Base-by-base conservation (phyloP, 2,113 vertebrate species). In the Cettia cetti region DNA sequence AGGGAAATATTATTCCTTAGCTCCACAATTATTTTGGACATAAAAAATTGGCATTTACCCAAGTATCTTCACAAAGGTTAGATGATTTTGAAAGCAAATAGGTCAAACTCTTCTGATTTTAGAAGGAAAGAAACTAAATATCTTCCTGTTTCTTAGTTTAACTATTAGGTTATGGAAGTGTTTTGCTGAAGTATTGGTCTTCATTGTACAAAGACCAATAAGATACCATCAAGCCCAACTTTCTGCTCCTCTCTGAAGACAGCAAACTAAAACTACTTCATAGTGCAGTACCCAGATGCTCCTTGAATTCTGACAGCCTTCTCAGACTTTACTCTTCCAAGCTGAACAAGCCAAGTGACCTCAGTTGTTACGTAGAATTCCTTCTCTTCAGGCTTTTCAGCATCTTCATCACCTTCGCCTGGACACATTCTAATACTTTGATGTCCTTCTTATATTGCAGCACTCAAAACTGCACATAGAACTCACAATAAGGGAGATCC, bases 391-490 rank as follows among this genome's bases (percentile, higher is more conserved):
- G 2, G 17, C 2, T 35, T 82, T 80, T 33, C n/a, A 40, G 4
- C 8, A 15, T 28, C 12, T 66, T 84, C 3, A 9, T 60, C 2
- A 5, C 4, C 3, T 0, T 65, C 1, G 6, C 60, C 4, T 78
- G 27, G 9, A n/a, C 10, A n/a, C 24, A 30, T 24, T 54, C 24
- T 10, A 31, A 27, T 22, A 53, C 13, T 24, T 8, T n/a, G 14
- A 22, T 23, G 39, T 50, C 10, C 8, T 10, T 57, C 27, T 63
- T 39, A 14, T 13, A 39, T 3, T 57, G 21, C 28, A 14, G 24
- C 0, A 2, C 10, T 19, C 44, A 24, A 49, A 77, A 44, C 24
- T 37, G 16, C 18, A 8, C 21, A 22, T 12, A 53, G 18, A 70
- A 24, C 9, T 75, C 0, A 2, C 30, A 39, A 7, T 5, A 15